A percentile compares a stretch with the other conserved stretches of the same genome.
Evolutionary conservation across 2,888 invertebrate genomes (phyloP).

Genomic region (Drosophila kuntzei): DNA sequence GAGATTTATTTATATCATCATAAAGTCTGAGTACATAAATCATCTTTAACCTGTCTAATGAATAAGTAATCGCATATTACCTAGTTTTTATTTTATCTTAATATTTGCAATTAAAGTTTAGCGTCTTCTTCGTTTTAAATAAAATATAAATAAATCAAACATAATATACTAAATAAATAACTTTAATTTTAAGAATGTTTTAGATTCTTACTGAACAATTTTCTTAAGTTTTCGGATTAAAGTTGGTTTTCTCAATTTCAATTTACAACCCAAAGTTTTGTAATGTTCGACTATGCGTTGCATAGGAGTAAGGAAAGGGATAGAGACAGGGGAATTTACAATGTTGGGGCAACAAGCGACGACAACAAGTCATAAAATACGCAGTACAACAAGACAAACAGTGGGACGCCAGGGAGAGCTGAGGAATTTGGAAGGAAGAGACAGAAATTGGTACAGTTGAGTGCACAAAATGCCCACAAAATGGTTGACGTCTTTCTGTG

Average conservation of each 20-base stretch:
- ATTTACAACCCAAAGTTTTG: constrained; percentile 40
- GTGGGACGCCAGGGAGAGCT: constrained; percentile 1
- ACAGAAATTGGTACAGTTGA: constrained; percentile 63
- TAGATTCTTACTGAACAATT: background rate
- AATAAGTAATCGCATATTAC: too few species aligned
- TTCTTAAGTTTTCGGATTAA: constrained; percentile 24
- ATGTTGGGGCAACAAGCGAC: constrained; percentile 42
- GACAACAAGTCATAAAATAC: constrained; percentile 71
- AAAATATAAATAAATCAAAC: background rate
- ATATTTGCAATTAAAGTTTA: too few species aligned
- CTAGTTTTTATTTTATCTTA: too few species aligned
- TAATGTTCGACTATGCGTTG: constrained; percentile 4
- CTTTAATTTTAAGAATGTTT: background rate
- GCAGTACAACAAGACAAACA: constrained; percentile 58
- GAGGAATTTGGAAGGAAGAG: constrained; percentile 2
- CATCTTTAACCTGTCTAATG: too few species aligned
- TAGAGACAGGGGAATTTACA: constrained; percentile 1
- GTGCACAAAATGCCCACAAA: constrained; percentile 69
- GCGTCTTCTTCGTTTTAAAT: too few species aligned
- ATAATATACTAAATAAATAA: background rate
- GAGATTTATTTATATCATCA: too few species aligned
- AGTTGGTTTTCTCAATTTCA: constrained; percentile 52
- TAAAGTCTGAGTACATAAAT: too few species aligned
- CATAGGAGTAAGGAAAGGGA: constrained; percentile 9
- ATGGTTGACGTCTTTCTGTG: constrained; percentile 57